These are phyloP conservation scores for Anas platyrhynchos DNA, from an alignment of 2,113 vertebrate species.

Conservation along the genomic window DNA sequence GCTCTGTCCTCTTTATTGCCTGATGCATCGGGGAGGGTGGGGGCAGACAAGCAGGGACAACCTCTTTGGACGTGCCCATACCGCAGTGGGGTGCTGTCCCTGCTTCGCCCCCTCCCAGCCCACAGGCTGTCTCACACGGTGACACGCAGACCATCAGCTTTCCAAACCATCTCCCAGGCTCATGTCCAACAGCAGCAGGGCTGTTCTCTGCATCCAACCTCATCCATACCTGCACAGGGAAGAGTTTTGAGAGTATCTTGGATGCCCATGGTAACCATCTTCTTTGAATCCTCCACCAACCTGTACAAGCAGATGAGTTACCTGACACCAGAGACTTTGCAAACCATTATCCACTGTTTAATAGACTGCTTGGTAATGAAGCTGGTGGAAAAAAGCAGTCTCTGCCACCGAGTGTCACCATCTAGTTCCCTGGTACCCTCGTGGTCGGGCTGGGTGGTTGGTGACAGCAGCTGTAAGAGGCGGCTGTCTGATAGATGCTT, in stretches of 20 bases:
- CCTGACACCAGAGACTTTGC: neutral
- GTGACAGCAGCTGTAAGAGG: neutral
- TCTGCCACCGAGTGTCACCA: neutral
- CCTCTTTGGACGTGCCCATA: neutral
- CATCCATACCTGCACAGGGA: neutral
- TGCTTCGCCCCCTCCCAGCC: neutral
- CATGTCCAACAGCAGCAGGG: accelerated
- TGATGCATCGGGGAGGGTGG: neutral
- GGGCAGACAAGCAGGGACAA: neutral
- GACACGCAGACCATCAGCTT: accelerated
- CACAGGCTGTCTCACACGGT: neutral
- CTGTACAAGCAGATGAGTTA: neutral
- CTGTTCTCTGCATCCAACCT: neutral
- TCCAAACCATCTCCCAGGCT: neutral
- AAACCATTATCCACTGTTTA: neutral
- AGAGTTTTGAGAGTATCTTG: neutral
- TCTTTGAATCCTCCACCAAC: neutral
- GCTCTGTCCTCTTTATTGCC: neutral
- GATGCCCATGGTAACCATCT: accelerated
- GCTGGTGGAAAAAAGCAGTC: neutral
- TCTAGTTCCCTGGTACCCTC: neutral
- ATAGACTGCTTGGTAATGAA: neutral
- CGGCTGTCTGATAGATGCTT: neutral
- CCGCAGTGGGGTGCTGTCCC: accelerated
- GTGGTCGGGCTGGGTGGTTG: neutral